Evolutionary conservation across 2,888 invertebrate genomes (phyloP), one percentile per base, ranked within the genome.

Genomic region (Loripinus fragilis): DNA sequence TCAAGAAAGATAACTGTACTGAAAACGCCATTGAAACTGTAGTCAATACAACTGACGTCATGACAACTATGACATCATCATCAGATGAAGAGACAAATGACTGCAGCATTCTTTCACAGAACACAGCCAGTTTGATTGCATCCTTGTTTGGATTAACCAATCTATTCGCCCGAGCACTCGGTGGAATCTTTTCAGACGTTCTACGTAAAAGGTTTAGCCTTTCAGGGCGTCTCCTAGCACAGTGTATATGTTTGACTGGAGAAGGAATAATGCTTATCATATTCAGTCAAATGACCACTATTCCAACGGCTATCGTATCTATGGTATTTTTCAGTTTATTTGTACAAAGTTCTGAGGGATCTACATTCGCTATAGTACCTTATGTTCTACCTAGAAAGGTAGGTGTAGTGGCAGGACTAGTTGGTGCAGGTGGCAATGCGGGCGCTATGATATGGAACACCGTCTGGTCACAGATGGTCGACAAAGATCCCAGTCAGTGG

Each of bases 401-500:
- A 2, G 81, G 81, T 17, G 33, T 81, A 5, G 68, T 81, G 20
- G 72, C 81, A 15, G 81, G 81, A 12, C 64, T 81, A n/a, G 75
- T 81, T 66, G 81, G 81, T 2, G 81, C 78, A 2, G 81, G 81
- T 0, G 81, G 81, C 0, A 81, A 81, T 74, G 76, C 78, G 0
- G 78, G 81, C 2, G 77, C 78, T 2, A 38, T 81, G 17, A 33
- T 78, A 17, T 81, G 81, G 81, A 81, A 81, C 60, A 71, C 76
- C 50, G 55, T 81, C 1, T 81, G 81, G 81, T 50, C 71, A 10
- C 73, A 70, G 23, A 25, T 78, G 8, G 81, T 81, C 5, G 76
- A 76, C 17, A 25, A 33, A 3, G 70, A 81, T 35, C 81, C 81
- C 7, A 77, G 77, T 52, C 64, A 38, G n/a, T 81, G 78, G 78